Percentiles rank a stretch among this genome's conserved stretches.
phyloP scores from a whole-genome alignment of 2,888 invertebrate genomes.

The Oxyscelio sp. region DNA sequence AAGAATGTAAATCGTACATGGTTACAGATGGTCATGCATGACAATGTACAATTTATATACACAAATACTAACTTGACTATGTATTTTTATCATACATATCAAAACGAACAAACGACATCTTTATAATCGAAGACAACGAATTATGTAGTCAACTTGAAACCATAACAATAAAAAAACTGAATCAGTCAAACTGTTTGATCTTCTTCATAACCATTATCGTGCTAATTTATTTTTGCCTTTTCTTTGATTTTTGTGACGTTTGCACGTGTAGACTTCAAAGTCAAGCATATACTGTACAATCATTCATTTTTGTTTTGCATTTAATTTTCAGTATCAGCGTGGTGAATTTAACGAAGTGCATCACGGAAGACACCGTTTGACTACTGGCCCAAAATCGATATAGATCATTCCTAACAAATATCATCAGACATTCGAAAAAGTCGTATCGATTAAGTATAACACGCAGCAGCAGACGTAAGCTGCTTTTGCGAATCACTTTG shows the following conservation, averaged over 20 bases:
- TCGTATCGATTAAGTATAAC: slow-evolving; percentile 37
- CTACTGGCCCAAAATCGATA: slow-evolving; percentile 74
- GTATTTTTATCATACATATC: slow-evolving; percentile 49
- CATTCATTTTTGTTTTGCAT: slow-evolving; percentile 56
- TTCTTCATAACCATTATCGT: slow-evolving; percentile 60
- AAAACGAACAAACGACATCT: slow-evolving; percentile 30
- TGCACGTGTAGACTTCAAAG: slow-evolving; percentile 54
- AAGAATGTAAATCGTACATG: slow-evolving; percentile 38
- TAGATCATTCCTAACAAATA: slow-evolving; percentile 53
- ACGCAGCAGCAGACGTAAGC: slow-evolving; percentile 35
- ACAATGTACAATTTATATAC: slow-evolving; percentile 34
- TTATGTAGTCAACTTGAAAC: slow-evolving; percentile 38
- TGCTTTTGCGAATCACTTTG: slow-evolving; percentile 53
- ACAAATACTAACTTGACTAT: slow-evolving; percentile 22
- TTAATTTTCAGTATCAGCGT: slow-evolving; percentile 80
- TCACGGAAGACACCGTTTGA: slow-evolving; percentile 86
- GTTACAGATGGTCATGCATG: slow-evolving; percentile 37
- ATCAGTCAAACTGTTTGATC: slow-evolving; percentile 51
- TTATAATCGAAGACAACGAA: slow-evolving; percentile 42
- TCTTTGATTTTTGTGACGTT: slow-evolving; percentile 43
- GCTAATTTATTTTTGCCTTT: slow-evolving; percentile 57
- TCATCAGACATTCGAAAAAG: slow-evolving; percentile 42
- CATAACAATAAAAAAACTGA: slow-evolving; percentile 49
- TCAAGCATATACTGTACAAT: not conserved
- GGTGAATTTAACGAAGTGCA: slow-evolving; percentile 81